Evolutionary conservation across 2,888 invertebrate species (phyloP), one percentile per base, ranked within the genome.

Genomic region (Willowsia nigromaculata): DNA sequence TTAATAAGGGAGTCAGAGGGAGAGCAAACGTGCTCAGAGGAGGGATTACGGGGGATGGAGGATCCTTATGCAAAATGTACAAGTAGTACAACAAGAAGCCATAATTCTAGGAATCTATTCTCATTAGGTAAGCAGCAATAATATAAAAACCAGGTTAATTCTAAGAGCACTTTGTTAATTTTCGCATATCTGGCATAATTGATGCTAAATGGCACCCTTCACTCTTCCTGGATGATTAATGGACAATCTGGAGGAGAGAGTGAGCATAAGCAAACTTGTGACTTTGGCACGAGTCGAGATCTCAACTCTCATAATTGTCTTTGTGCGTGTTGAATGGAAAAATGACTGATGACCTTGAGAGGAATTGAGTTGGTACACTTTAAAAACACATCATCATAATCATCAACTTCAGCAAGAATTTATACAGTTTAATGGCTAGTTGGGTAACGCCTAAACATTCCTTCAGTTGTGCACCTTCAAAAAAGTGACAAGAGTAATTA

Each of bases 21-120:
- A 9, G 9, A 56, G 18, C 56, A 1, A 22, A 56, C 13, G 22
- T 53, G 53, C 56, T 80, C 33, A 37, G 37, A 50, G 18, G 83
- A 27, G n/a, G 56, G 65, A 50, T 59, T 40, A 37, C 6, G 56
- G n/a, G 50, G 37, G 30, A 82, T n/a, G 33, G n/a, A 33, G 33
- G 47, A 71, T 25, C 43, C 43, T 59, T 82, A 71, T 59, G 85
- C 85, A 85, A 85, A 85, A 74, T 85, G 85, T 76, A 85, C 74
- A 85, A 85, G 47, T 83, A 65, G 71, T 50, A 76, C 37, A n/a
- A n/a, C n/a, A 43, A 83, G 25, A 85, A 85, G 74, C 85, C 85
- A 85, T 85, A 85, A 85, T 59, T 25, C 74, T 85, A 85, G 85
- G 50, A 85, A 85, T 74, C 50, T 56, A 71, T 85, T 85, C 85